Conservation (phyloP, 2,888 invertebrate genomes). For the Nysson spinosus region DNA sequence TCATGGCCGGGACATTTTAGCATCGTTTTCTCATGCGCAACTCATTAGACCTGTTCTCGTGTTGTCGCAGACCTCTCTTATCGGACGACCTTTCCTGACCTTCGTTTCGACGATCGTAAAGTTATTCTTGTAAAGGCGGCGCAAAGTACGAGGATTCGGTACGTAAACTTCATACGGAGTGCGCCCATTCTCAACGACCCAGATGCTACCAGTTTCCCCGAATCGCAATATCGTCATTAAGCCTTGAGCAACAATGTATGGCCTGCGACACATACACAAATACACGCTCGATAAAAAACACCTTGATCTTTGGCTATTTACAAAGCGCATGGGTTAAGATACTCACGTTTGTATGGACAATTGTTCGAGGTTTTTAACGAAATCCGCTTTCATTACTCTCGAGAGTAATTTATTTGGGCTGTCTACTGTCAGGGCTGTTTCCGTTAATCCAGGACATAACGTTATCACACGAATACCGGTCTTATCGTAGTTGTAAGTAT, state of each 20-base stretch:
- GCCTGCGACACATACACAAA: constrained; percentile 47
- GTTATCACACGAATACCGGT: constrained; percentile 74
- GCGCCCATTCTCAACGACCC: constrained; percentile 71
- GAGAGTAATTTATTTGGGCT: constrained; percentile 71
- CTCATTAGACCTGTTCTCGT: constrained; percentile 67
- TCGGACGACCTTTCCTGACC: constrained; percentile 59
- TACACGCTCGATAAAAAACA: background rate
- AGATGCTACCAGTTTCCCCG: constrained; percentile 68
- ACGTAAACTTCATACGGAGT: constrained; percentile 69
- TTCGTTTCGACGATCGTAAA: constrained; percentile 57
- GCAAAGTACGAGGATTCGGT: constrained; percentile 65
- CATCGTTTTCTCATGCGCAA: constrained; percentile 61
- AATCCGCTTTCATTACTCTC: constrained; percentile 73
- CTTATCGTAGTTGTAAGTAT: constrained; percentile 67
- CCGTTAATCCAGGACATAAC: constrained; percentile 75
- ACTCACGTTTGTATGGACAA: constrained; percentile 72
- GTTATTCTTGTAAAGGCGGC: constrained; percentile 71
- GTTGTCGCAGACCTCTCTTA: constrained; percentile 68
- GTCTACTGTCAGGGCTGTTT: constrained; percentile 71
- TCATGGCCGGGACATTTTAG: constrained; percentile 8
- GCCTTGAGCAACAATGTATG: constrained; percentile 71
- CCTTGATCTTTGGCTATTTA: background rate
- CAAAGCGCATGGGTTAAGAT: background rate
- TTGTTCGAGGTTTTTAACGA: constrained; percentile 71
- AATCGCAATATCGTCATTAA: constrained; percentile 65